Evolutionary conservation across 2,888 invertebrate genomes (phyloP), one percentile per base, ranked within the genome.

Genomic region (Amiota minor): DNA sequence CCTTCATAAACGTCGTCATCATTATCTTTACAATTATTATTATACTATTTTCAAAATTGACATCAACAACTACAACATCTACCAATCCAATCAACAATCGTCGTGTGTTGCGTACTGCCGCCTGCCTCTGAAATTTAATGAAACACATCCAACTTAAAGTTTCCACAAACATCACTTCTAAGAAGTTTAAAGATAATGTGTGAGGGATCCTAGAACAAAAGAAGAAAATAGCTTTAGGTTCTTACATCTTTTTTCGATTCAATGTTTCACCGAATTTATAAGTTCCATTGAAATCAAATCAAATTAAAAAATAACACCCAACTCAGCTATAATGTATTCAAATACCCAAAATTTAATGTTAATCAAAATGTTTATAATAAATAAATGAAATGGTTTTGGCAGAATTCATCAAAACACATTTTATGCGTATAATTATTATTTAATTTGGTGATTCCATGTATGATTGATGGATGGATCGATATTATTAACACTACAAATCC

Each of bases 171-270:
- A 35, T 35, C 35, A 35, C 35, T 35, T 35, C 35, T 35, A 35
- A 35, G 35, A 35, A 35, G 35, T 35, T 35, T 35, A 8, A 3
- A 6, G 6, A 35, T 6, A 35, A 35, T 35, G 35, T 35, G 35
- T 35, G 6, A 35, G 6, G 6, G 6, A 35, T 35, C 59, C 59
- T 10, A 59, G 23, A 59, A 18, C 11, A 59, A 18, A 23, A 55
- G 9, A 59, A 18, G 23, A n/a, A 20, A 59, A 59, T 20, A 59
- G 59, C 59, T 59, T 59, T 59, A 59, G 59, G 59, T 59, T 59
- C 6, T 35, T 35, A 35, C 35, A 35, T 35, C 35, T 35, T 35
- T 35, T 35, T 35, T 35, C 35, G 35, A 35, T 35, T 35, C 6
- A 35, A 18, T 59, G 18, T 59, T 59, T 11, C 23, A 23, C 3